Base-by-base conservation (phyloP, 1,140 invertebrate species). In the Euwallacea similis region DNA sequence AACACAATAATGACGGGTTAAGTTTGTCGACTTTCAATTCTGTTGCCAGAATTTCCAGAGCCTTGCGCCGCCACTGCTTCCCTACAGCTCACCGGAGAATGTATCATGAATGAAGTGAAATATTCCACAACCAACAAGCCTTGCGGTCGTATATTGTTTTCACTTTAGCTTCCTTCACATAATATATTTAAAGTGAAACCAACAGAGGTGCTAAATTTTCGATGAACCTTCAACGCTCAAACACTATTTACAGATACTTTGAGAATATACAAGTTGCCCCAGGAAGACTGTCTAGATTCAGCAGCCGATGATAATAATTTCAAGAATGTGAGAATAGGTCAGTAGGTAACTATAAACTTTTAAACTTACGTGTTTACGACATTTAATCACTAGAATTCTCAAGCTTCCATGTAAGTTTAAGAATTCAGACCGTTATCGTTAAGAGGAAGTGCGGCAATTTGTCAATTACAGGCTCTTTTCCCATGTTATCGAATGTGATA, bases 271-370 rank as follows among this genome's bases (percentile, higher is more conserved):
- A 33, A 33, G 21, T 33, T 33, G 21, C 21, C 21, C 21, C 4
- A 4, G 21, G 21, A 33, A 33, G 4, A 33, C 21, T 33, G 21
- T 33, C 1, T 33, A 33, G 21, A 33, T 2, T 33, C 21, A 33
- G 21, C 4, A 33, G 21, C 4, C 21, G 21, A 33, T 33, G 21
- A 33, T 33, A 33, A 33, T 33, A 33, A 33, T 33, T 33, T 33
- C 21, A 33, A 33, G 54, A 42, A 61, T 43, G 59, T 43, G 47
- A 16, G 11, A 63, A 63, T 63, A 21, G 61, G 61, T 63, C 46
- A 63, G 61, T 63, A 47, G 61, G 61, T 63, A 63, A 47, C 61
- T 63, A 7, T 11, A 46, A 3, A 50, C 11, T 63, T 44, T 47
- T 63, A 11, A 46, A 9, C 47, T 63, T 13, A 63, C 47, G 13